Conservation (phyloP, 2,797 vertebrate species). For the Gorsachius magnificus region DNA sequence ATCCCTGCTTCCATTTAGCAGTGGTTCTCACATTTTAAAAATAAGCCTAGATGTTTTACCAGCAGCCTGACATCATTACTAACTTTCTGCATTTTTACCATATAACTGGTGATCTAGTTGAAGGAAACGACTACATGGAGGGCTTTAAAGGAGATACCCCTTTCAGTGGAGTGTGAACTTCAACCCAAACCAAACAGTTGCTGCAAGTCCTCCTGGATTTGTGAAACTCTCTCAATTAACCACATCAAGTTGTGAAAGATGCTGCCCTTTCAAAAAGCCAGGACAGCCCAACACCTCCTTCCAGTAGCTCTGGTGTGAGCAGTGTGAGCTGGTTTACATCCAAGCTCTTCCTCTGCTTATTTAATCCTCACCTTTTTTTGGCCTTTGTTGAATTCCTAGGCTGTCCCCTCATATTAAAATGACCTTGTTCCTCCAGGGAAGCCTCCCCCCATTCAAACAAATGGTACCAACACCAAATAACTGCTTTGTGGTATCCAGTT, state of each 20-base stretch:
- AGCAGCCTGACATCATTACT: not conserved
- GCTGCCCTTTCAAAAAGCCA: not conserved
- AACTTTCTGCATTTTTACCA: not conserved
- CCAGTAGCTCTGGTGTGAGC: not conserved
- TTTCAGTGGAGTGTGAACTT: not conserved
- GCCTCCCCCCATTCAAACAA: not conserved
- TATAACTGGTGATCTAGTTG: not conserved
- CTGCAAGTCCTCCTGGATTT: not conserved
- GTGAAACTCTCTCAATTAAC: not conserved
- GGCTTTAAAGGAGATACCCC: not conserved
- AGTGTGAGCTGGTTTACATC: not conserved
- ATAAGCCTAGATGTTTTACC: not conserved
- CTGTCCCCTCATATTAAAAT: not conserved
- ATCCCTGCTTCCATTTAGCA: not conserved
- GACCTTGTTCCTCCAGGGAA: not conserved
- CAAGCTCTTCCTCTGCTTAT: not conserved
- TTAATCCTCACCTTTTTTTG: not conserved
- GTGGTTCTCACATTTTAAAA: not conserved
- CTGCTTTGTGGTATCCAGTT: not conserved
- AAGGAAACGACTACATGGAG: not conserved
- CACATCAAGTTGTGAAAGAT: not conserved
- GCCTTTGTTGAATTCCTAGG: not conserved
- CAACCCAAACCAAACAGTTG: not conserved
- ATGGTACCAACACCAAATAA: constrained; percentile 24
- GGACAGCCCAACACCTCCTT: not conserved